Base-by-base conservation (phyloP, 2,888 invertebrate genomes). In the Lacanobia wlatinum region DNA sequence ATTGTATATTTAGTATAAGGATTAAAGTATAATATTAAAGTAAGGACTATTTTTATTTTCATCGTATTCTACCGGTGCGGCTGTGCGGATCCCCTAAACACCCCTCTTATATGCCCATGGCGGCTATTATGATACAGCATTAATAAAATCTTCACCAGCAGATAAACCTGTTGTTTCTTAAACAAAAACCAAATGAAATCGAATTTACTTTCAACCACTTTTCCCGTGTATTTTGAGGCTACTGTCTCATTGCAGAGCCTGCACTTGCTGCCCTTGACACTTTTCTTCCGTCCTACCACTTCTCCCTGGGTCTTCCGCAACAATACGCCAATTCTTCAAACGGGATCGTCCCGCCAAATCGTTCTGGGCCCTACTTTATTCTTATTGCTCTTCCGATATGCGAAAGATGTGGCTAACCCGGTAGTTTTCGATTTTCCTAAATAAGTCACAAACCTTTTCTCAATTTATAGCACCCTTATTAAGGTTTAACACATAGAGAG, bases 381-480 rank as follows among this genome's bases (percentile, higher is more conserved):
- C 23, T 7, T 10, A 55, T 14, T 55, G 8, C 53, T 55, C 53
- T 10, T 6, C 8, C 23, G 8, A 52, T 9, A 50, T 21, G 43
- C 9, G 3, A 52, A n/a, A 4, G 9, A 21, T 7, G 3, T 8
- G 50, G 50, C 8, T 7, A 9, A 21, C 9, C 8, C 8, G 8
- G 28, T 55, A 56, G 18, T 34, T 34, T n/a, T 56, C 56, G 34
- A 18, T 9, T 56, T 34, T 28, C 18, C 28, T 55, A 8, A 3
- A 34, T 18, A 34, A 56, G 28, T 34, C 6, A 16, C 53, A 53
- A 53, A 53, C 23, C 59, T 14, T 59, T n/a, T 2, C 9, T n/a
- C 34, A 56, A 34, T 56, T 56, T 56, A n/a, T 38, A n/a, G n/a
- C n/a, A 21, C 40, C 40, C 43, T 72, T 21, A 73, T 73, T 65